Evolutionary conservation across 2,113 vertebrate species (phyloP), one percentile per base, ranked within the genome.

Genomic region (Blennius ocellaris): DNA sequence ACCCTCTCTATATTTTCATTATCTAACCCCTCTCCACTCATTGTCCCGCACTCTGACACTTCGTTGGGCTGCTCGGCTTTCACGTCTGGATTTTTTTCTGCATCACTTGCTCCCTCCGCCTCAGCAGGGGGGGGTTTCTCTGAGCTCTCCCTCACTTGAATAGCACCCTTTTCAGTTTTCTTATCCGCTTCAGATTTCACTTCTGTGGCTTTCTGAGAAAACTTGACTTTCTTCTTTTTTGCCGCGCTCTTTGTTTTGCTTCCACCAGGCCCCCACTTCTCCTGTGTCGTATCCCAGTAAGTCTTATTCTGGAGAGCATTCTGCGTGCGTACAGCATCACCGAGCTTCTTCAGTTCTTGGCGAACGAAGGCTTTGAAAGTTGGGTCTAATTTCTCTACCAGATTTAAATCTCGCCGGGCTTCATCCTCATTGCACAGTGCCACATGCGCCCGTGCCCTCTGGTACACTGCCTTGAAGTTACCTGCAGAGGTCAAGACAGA

Each of bases 401-500:
- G 84, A 38, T 76, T 51, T 58, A 96, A 95, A 69, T 94, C 93
- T 10, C 80, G 72, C 15, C 82, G 88, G 0, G 93, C 93, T 84
- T 95, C 88, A 6, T 89, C 85, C 69, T 95, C 92, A 0, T 96
- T 89, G 92, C 92, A 93, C 38, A 96, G 71, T 0, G 95, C 93
- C 0, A 93, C 85, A 0, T 96, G 94, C 0, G 95, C 95, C 36
- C 90, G 90, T 0, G 93, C 94, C 2, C 94, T 90, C 80, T 96
- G 96, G 90, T 95, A 96, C 69, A 94, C 87, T 0, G 94, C 95
- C 72, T 96, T 95, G 66, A 94, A 86, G 0, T 96, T 95, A 75
- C 93, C 96, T 96, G 67, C 16, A 59, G 43, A 47, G 45, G 8
- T 71, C 49, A 62, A 68, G 57, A 79, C 1, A 10, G 15, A 60